phyloP scores from a whole-genome alignment of 1,140 invertebrate genomes.

The Drosophila sucinea region DNA sequence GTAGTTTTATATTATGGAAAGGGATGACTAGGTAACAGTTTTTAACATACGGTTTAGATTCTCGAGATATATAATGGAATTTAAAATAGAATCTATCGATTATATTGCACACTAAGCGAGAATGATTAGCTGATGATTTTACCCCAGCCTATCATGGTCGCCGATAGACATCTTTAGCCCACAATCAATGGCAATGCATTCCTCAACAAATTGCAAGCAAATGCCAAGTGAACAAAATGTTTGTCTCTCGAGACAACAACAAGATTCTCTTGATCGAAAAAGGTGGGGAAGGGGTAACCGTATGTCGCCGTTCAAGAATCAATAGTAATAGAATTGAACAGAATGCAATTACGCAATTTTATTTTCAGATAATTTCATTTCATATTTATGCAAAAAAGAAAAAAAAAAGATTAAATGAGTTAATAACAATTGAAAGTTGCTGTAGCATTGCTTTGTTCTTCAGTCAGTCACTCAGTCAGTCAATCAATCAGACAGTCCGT shows the following conservation, averaged over 20 bases:
- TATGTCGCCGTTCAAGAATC: constrained; percentile 2
- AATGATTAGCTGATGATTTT: too few species aligned
- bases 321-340: constrained; percentile 7
- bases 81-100: too few species aligned
- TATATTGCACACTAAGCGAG: too few species aligned
- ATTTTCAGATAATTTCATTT: constrained; percentile 41
- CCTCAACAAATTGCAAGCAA: constrained; percentile 26
- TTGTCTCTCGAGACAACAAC: constrained; percentile 4
- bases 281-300: constrained; percentile 30
- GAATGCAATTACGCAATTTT: constrained; percentile 40
- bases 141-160: neutral
- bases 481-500: constrained; percentile 33
- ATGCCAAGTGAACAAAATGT: constrained; percentile 39
- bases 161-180: constrained; percentile 19
- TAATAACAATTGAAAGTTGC: constrained; percentile 35
- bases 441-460: constrained; percentile 12
- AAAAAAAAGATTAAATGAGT: constrained; percentile 25
- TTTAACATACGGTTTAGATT: too few species aligned
- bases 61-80: too few species aligned
- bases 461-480: constrained; percentile 41
- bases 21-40: too few species aligned
- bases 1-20: too few species aligned
- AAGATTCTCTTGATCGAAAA: constrained; percentile 41
- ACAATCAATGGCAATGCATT: constrained; percentile 29
- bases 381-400: constrained; percentile 15